Conservation (phyloP, 2,888 invertebrate genomes). For the Esperia sulphurella region DNA sequence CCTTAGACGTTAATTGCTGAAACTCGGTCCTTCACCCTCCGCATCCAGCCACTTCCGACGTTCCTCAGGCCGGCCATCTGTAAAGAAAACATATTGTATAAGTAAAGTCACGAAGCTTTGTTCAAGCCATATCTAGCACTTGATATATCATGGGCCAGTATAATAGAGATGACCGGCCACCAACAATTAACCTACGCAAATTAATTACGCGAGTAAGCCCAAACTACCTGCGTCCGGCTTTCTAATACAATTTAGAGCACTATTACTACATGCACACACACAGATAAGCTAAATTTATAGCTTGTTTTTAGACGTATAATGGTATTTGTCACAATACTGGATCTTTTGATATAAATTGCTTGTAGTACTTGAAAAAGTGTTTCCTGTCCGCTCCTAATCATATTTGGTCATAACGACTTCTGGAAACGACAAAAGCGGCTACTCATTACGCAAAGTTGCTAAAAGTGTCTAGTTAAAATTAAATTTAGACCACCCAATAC, state of each 20-base stretch:
- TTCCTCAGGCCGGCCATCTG: no score
- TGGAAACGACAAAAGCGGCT: not conserved
- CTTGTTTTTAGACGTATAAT: not conserved
- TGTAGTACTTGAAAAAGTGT: not conserved
- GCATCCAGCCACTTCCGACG: no score
- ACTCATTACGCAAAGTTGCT: not conserved
- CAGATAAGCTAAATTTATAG: slow-evolving; percentile 19
- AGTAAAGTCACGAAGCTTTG: no score
- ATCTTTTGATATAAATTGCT: not conserved
- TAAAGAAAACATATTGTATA: no score
- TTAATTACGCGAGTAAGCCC: slow-evolving; percentile 58
- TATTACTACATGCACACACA: slow-evolving; percentile 36
- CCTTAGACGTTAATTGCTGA: no score
- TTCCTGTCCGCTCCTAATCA: not conserved
- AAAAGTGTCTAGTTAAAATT: not conserved
- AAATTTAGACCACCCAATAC: not conserved
- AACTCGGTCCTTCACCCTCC: no score
- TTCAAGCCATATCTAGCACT: slow-evolving; percentile 35
- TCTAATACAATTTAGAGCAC: slow-evolving; percentile 64
- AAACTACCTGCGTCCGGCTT: slow-evolving; percentile 60
- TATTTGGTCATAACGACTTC: not conserved
- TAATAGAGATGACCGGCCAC: slow-evolving; percentile 63
- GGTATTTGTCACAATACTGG: not conserved
- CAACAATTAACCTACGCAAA: slow-evolving; percentile 69
- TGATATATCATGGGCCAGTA: slow-evolving; percentile 21